Conservation (phyloP, 2,888 invertebrate species). For the Vesta saturnalis region DNA sequence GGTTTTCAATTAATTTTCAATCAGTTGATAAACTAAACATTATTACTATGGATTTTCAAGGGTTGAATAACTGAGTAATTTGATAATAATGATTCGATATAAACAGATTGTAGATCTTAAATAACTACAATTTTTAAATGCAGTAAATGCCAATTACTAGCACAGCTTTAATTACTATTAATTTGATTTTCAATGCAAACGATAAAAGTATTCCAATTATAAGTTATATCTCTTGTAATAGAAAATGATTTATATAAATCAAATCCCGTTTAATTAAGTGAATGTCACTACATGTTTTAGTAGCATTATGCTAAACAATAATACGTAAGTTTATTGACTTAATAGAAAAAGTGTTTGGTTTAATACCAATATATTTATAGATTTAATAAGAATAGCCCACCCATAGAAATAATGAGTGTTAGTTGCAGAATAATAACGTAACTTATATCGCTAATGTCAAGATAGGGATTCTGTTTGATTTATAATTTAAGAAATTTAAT, state of each 20-base stretch:
- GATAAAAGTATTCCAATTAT: constrained; percentile 1
- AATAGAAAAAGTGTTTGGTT: not conserved
- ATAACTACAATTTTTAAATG: no score
- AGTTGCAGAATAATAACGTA: constrained; percentile 48
- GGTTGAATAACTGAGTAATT: no score
- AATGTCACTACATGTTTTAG: constrained; percentile 1
- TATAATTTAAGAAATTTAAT: constrained; percentile 48
- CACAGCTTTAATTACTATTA: no score
- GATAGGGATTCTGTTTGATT: constrained; percentile 46
- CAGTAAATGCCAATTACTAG: no score
- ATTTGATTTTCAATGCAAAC: not conserved
- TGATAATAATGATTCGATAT: no score
- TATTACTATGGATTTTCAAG: no score
- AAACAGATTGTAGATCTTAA: no score
- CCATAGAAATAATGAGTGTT: constrained; percentile 48
- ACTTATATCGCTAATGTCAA: constrained; percentile 47
- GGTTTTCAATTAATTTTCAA: no score
- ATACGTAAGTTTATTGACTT: not conserved
- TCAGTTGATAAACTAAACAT: no score
- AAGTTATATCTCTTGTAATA: not conserved
- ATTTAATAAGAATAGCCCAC: constrained; percentile 41
- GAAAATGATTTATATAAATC: not conserved
- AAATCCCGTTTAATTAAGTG: not conserved
- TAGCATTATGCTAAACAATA: not conserved
- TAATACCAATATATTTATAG: not conserved